Evolutionary conservation across 2,797 vertebrate species (phyloP), one percentile per base, ranked within the genome.

Genomic region (Trichosurus vulpecula): DNA sequence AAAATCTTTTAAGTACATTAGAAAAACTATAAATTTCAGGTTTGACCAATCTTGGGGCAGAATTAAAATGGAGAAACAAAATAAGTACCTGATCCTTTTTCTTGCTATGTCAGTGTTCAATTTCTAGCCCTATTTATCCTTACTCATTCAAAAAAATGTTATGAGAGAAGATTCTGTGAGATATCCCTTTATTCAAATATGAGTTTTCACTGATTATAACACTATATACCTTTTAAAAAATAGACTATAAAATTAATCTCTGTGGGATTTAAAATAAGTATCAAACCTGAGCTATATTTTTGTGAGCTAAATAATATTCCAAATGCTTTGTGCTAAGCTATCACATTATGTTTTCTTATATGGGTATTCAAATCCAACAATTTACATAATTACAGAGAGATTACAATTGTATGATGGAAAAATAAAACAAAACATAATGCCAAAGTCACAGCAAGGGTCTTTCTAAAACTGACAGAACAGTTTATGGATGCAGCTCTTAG

Each of bases 281-380:
- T 2, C 90, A 93, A 93, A 55, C 54, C 8, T 14, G 0, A 87
- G 47, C 13, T 35, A n/a, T 6, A 2, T 61, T 55, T 55, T 54
- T 87, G 52, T 51, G 22, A 87, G 25, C 22, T 87, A 87, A 51
- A 11, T 51, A 11, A 51, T 87, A 87, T 87, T 12, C 22, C 10
- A 47, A 87, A 27, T 3, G 41, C 74, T 87, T 87, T 10, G 41
- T 87, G 74, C 41, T 51, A 87, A 87, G 74, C 74, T 87, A 41
- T 47, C 41, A 87, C 41, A 51, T 47, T 90, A 29, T 51, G 4
- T 94, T 35, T 27, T 95, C n/a, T 56, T 54, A 94, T 54, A 56
- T 96, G 91, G 41, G 35, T 54, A 91, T 12, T 27, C 52, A 90
- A n/a, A 91, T 92, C 2, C 22, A 92, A 95, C 94, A 92, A 93